Evolutionary conservation across 2,113 vertebrate genomes (phyloP).

Genomic region (Eudyptes chrysolophus): DNA sequence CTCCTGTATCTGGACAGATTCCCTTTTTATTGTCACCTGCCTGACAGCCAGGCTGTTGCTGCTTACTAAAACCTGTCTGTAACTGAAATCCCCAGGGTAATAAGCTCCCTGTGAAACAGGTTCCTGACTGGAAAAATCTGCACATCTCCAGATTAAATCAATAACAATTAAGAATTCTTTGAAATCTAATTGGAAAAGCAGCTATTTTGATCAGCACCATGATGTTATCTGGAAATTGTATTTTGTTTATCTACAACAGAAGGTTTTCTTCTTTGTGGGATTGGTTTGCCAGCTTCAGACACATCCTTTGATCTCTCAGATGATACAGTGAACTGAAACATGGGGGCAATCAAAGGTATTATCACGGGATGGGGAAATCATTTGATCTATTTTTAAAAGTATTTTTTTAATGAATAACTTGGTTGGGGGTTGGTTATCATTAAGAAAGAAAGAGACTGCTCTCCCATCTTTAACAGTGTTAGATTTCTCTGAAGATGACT

Average conservation of each 20-base stretch:
- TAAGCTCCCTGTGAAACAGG: conserved; percentile 35
- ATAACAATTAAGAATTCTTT: conserved; percentile 72
- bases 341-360: conserved; percentile 55
- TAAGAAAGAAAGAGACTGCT: conserved; percentile 33
- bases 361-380: conserved; percentile 35
- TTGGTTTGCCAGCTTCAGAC: conserved; percentile 50
- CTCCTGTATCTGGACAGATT: conserved; percentile 30
- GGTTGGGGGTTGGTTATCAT: conserved; percentile 39
- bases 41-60: conserved; percentile 43
- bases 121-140: conserved; percentile 49
- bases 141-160: conserved; percentile 67
- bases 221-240: conserved; percentile 70
- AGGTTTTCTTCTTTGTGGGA: conserved; percentile 31
- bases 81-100: conserved; percentile 41
- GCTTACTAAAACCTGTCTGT: conserved; percentile 49
- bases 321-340: conserved; percentile 64
- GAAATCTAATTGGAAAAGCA: conserved; percentile 70
- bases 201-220: conserved; percentile 58
- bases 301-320: conserved; percentile 62
- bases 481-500: conserved; percentile 45
- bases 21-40: conserved; percentile 57
- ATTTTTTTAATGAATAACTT: conserved; percentile 58
- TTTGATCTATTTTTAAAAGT: conserved; percentile 70
- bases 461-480: conserved; percentile 27
- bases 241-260: conserved; percentile 66